These are phyloP conservation scores for Tonatia bakeri DNA, from an alignment of 2,113 vertebrate genomes.

Conservation along the genomic window DNA sequence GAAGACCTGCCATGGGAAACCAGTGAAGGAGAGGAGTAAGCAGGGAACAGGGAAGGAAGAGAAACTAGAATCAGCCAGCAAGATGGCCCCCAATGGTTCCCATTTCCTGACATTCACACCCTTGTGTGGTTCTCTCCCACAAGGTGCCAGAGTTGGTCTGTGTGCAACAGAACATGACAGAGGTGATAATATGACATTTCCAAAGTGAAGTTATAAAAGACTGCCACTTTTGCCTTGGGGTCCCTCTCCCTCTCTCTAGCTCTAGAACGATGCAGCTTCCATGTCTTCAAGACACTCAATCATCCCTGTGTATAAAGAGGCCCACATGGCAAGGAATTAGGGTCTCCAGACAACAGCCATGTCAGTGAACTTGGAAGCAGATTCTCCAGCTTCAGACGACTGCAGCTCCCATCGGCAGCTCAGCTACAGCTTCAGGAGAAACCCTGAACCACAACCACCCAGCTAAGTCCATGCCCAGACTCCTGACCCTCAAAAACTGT, in stretches of 20 bases:
- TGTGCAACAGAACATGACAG: not conserved
- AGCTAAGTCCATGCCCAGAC: not conserved
- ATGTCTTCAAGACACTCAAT: not conserved
- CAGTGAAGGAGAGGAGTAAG: not conserved
- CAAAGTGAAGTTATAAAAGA: not conserved
- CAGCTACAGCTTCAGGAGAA: not conserved
- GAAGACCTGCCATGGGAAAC: not conserved
- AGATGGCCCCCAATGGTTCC: not conserved
- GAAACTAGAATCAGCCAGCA: not conserved
- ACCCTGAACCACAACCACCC: not conserved
- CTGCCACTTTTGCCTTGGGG: not conserved
- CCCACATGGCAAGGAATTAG: not conserved
- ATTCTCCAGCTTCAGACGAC: not conserved
- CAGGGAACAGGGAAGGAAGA: not conserved
- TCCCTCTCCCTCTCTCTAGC: not conserved
- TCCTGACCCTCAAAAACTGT: not conserved
- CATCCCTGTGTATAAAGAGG: not conserved
- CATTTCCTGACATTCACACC: not conserved
- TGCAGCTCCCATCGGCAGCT: not conserved
- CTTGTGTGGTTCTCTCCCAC: not conserved
- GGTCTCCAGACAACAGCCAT: not conserved
- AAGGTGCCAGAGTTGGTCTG: not conserved
- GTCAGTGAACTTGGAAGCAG: not conserved
- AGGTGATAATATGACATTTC: not conserved
- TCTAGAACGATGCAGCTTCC: not conserved